phyloP scores from a whole-genome alignment of 2,113 vertebrate species.

The Isurus oxyrinchus region DNA sequence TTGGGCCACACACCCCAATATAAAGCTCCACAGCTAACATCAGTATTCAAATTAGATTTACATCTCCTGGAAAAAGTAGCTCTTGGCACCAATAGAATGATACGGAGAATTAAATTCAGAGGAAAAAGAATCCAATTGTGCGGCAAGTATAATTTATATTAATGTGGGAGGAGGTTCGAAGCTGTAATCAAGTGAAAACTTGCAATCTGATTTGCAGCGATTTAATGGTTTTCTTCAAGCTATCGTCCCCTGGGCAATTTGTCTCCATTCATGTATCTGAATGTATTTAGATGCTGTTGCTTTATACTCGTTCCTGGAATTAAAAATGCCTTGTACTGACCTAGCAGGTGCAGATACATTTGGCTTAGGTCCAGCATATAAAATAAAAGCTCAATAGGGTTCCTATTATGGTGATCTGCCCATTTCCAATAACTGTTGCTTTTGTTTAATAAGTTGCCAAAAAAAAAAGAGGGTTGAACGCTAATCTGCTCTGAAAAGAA shows the following conservation, averaged over 20 bases:
- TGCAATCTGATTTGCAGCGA: conserved; percentile 35
- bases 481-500: conserved; percentile 62
- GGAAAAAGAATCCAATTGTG: not conserved
- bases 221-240: conserved; percentile 37
- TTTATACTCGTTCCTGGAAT: conserved; percentile 38
- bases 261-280: conserved; percentile 25
- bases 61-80: not conserved
- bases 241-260: conserved; percentile 6
- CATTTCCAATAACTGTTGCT: conserved; percentile 58
- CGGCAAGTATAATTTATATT: conserved; percentile 8
- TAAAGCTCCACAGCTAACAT: not conserved
- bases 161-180: conserved; percentile 25
- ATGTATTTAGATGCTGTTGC: conserved; percentile 28
- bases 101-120: not conserved
- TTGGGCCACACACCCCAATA: not conserved
- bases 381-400: conserved; percentile 48
- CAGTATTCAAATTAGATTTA: conserved; percentile 25
- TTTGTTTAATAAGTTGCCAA: conserved; percentile 61
- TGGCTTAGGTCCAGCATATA: conserved; percentile 46
- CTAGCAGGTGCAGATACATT: conserved; percentile 51
- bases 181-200: conserved; percentile 27
- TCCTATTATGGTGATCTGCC: conserved; percentile 54
- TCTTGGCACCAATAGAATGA: not conserved
- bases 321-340: conserved; percentile 37
- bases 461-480: conserved; percentile 57